Evolutionary conservation across 35 echinoderm and acorn worm species (phyloP).

Genomic region (Lytechinus variegatus): DNA sequence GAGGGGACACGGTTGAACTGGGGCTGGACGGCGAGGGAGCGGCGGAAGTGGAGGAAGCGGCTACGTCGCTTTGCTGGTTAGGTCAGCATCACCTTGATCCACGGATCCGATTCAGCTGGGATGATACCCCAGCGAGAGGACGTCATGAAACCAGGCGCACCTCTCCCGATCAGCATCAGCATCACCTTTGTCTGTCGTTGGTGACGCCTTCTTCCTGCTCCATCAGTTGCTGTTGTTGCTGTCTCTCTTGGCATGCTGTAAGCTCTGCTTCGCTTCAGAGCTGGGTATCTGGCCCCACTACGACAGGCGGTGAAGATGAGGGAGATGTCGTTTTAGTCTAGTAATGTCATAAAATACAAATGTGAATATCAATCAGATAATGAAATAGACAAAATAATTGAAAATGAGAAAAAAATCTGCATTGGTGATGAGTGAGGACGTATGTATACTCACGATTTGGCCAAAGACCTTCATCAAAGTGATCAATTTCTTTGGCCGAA

Average conservation of each 20-base stretch:
- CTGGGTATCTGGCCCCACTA: no score
- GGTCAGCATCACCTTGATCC: conserved; percentile 38
- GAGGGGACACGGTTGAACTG: not conserved
- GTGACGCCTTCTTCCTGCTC: not conserved
- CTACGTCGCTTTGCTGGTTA: not conserved
- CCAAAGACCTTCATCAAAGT: no score
- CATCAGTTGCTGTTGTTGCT: not conserved
- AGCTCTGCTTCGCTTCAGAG: conserved; percentile 21
- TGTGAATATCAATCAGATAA: not conserved
- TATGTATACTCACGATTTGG: no score
- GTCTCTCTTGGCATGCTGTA: not conserved
- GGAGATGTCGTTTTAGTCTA: not conserved
- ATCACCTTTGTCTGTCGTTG: conserved; percentile 23
- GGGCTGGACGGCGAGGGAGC: not conserved
- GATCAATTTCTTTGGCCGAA: no score
- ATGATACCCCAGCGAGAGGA: not conserved
- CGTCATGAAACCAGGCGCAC: conserved; percentile 29
- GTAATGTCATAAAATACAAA: not conserved
- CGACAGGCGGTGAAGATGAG: no score
- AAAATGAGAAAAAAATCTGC: no score
- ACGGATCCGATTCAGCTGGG: not conserved
- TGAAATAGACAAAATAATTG: no score
- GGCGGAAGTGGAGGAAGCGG: not conserved
- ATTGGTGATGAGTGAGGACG: no score
- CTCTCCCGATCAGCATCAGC: conserved; percentile 44